phyloP scores from a whole-genome alignment of 2,888 invertebrate species.

The Pterobdella sp. region DNA sequence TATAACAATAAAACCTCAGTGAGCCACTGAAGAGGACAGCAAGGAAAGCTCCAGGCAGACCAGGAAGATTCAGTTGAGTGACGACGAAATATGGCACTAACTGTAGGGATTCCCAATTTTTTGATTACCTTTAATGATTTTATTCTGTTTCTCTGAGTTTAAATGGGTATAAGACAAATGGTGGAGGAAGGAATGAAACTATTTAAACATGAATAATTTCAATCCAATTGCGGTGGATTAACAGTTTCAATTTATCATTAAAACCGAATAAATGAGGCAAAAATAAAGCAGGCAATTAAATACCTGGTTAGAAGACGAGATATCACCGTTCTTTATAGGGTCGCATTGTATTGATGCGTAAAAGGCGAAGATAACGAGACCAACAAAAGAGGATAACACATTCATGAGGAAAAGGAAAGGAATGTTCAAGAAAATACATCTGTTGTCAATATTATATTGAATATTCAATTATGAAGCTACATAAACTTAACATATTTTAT shows the following conservation, averaged over 20 bases:
- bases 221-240: too few relatives aligned
- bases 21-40: conserved; percentile 40
- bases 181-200: too few relatives aligned
- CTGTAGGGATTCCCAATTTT: too few relatives aligned
- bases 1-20: too few relatives aligned
- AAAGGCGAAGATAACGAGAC: conserved; percentile 70
- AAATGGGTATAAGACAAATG: too few relatives aligned
- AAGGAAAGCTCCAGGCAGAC: conserved; percentile 38
- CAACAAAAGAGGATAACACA: conserved; percentile 58
- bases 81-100: conserved; percentile 38
- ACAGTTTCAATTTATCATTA: too few relatives aligned
- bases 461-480: too few relatives aligned
- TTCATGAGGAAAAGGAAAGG: conserved; percentile 38
- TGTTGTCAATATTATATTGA: conserved; percentile 1
- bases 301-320: conserved; percentile 39
- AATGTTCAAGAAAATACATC: conserved; percentile 38
- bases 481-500: too few relatives aligned
- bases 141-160: too few relatives aligned
- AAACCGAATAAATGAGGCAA: not conserved
- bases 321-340: conserved; percentile 34
- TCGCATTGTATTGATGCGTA: conserved; percentile 53
- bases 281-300: not conserved
- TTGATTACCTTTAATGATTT: too few relatives aligned
- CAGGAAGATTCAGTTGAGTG: conserved; percentile 38
- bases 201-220: too few relatives aligned